These are phyloP conservation scores for Onychomys arenicola DNA, from an alignment of 2,797 vertebrate genomes.

Conservation along the genomic window DNA sequence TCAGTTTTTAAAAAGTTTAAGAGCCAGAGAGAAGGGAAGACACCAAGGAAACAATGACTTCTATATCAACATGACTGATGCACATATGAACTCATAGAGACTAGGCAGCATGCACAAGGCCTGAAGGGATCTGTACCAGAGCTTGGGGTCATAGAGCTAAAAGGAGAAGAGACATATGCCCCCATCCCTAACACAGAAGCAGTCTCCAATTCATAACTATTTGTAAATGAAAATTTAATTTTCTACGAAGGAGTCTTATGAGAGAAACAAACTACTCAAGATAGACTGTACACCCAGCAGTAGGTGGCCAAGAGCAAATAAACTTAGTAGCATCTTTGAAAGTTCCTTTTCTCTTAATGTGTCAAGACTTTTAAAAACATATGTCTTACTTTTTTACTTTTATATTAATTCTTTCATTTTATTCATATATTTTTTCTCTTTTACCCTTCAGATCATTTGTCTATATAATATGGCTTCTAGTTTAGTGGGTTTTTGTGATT, in stretches of 20 bases:
- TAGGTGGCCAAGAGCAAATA: neutral
- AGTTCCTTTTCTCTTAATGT: neutral
- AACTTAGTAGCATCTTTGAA: neutral
- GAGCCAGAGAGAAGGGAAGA: neutral
- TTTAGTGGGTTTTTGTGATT: neutral
- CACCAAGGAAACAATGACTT: neutral
- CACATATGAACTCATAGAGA: too few species aligned
- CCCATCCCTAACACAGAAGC: neutral
- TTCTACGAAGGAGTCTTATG: neutral
- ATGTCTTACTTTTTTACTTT: neutral
- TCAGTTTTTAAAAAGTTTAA: neutral
- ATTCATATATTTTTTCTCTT: neutral
- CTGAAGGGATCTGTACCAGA: neutral
- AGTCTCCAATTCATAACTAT: neutral
- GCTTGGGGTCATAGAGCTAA: neutral
- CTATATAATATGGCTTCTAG: too few species aligned
- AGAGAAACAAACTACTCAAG: neutral
- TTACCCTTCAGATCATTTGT: neutral
- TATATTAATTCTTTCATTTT: neutral
- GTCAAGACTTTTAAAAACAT: too few species aligned
- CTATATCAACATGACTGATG: neutral
- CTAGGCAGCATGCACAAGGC: neutral
- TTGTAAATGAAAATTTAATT: neutral
- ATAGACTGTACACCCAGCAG: neutral
- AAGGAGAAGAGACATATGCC: neutral